phyloP scores from a whole-genome alignment of 2,888 invertebrate species.

The Dromius quadrimaculatus region DNA sequence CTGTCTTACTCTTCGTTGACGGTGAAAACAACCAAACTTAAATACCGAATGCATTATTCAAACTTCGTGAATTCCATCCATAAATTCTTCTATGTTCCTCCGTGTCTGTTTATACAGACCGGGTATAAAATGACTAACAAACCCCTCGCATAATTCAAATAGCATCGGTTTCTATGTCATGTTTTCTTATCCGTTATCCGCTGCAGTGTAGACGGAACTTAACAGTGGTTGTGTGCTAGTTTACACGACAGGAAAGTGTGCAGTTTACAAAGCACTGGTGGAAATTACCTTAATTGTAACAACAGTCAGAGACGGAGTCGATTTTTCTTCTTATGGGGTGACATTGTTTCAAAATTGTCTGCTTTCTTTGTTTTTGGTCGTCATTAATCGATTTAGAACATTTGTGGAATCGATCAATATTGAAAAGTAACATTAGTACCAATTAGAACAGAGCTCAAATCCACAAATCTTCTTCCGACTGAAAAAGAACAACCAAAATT shows the following conservation, averaged over 20 bases:
- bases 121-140: conserved; percentile 20
- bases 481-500: no score
- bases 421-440: no score
- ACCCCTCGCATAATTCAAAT: conserved; percentile 31
- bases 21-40: conserved; percentile 28
- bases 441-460: no score
- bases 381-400: no score
- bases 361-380: no score
- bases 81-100: conserved; percentile 14
- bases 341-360: no score
- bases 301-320: not conserved
- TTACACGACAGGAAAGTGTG: conserved; percentile 62
- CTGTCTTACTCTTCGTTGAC: conserved; percentile 7
- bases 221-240: not conserved
- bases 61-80: conserved; percentile 11
- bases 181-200: conserved; percentile 18
- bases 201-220: not conserved
- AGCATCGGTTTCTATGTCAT: conserved; percentile 30
- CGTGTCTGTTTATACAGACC: conserved; percentile 24
- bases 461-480: no score
- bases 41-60: conserved; percentile 24
- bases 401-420: no score
- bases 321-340: no score
- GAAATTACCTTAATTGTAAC: conserved; percentile 63
- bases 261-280: conserved; percentile 61